Evolutionary conservation across 2,113 vertebrate genomes (phyloP).

Genomic region (Himantopus leucocephalus): DNA sequence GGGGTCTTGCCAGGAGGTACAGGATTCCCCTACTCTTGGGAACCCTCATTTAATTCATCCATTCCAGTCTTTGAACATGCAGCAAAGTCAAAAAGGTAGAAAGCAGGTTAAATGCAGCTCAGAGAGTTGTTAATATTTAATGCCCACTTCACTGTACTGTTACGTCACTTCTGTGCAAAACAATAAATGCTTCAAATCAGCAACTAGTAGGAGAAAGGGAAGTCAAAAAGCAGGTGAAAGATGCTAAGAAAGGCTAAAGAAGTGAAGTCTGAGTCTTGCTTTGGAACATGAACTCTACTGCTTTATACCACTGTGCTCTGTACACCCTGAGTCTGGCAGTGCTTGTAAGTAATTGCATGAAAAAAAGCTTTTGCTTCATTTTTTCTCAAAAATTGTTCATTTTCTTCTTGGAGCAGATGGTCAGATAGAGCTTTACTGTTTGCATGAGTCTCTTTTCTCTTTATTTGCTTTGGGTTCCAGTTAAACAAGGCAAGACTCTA

Average conservation of each 20-base stretch:
- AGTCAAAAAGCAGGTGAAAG: not conserved
- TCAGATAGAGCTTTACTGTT: not conserved
- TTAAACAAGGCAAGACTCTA: not conserved
- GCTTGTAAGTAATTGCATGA: constrained; percentile 56
- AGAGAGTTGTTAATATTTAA: constrained; percentile 48
- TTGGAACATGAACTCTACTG: not conserved
- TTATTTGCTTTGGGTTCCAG: not conserved
- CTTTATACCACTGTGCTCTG: not conserved
- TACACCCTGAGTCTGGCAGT: not conserved
- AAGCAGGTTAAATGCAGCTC: not conserved
- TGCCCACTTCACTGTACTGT: not conserved
- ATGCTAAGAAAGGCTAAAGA: not conserved
- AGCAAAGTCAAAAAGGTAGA: not conserved
- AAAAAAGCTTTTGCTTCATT: not conserved
- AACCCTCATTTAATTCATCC: not conserved
- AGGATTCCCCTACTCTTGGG: not conserved
- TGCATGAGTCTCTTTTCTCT: not conserved
- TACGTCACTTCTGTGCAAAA: constrained; percentile 13
- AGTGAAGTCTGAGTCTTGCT: not conserved
- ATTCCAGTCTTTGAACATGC: not conserved
- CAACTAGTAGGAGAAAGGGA: not conserved
- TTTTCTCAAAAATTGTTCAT: not conserved
- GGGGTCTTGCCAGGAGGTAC: not conserved
- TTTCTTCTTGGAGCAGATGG: not conserved
- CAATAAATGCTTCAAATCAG: constrained; percentile 19